Evolutionary conservation across 2,797 vertebrate species (phyloP), one percentile per base, ranked within the genome.

Genomic region (Limnodromus scolopaceus): DNA sequence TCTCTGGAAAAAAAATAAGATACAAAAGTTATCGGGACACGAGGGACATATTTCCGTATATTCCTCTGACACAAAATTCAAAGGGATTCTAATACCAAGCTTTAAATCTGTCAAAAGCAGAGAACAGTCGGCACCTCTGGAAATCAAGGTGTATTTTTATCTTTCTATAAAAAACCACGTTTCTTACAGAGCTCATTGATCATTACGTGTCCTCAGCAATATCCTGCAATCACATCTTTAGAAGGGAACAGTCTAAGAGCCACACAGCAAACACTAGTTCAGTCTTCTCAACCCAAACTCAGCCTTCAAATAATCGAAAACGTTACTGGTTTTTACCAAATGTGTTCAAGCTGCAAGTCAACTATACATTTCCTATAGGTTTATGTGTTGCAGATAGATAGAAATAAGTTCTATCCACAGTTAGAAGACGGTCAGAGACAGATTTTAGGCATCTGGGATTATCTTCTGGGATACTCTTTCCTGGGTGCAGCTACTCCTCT

Each of bases 1-100:
- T 99, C 98, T 97, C 99, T 99, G 58, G 58, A 36, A 24, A 54
- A 72, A 53, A 91, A 55, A 94, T 60, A 92, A 72, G 49, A 68
- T 0, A 85, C 5, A 87, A 57, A 85, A 43, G 76, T 66, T 39
- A 71, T 27, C 20, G 41, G 41, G 55, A 43, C 57, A 46, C 12
- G 15, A 19, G 0, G 8, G 16, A 45, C 60, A 64, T 18, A 10
- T 34, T 63, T 13, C 38, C 3, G 3, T 30, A 9, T 17, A 27
- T 22, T 34, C 28, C 45, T 68, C 41, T 43, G 30, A 63, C 82
- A 81, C 8, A 43, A 28, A 53, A 48, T 54, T 60, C 38, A 64
- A 24, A 48, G 10, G 45, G 6, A 38, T 64, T 58, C 66, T 30
- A 69, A 16, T 9, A 7, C 15, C 34, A 45, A 0, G 2, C 39